These are phyloP conservation scores for Myiotriccus ornatus DNA, from an alignment of 2,797 vertebrate species.

Conservation along the genomic window DNA sequence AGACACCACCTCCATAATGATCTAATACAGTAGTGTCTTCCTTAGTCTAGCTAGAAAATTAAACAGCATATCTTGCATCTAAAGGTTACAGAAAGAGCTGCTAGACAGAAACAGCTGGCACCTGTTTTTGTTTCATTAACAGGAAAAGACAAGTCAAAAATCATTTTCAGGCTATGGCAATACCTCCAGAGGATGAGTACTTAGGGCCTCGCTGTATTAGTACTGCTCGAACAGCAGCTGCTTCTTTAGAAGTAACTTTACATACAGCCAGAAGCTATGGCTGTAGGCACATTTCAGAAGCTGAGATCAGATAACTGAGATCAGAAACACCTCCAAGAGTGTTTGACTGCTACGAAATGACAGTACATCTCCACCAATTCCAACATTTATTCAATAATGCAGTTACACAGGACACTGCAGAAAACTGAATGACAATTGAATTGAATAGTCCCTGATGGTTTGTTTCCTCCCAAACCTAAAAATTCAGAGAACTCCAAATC, in stretches of 20 bases:
- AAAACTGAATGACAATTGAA: background rate
- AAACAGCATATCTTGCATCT: background rate
- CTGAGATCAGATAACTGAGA: background rate
- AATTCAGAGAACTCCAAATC: background rate
- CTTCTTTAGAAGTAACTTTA: background rate
- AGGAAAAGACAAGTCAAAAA: background rate
- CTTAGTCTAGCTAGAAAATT: background rate
- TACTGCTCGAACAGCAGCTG: background rate
- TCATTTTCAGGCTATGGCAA: background rate
- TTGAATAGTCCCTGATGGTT: background rate
- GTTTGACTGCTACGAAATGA: background rate
- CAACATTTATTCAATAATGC: background rate
- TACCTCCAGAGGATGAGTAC: background rate
- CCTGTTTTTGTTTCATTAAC: background rate
- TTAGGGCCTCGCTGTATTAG: background rate
- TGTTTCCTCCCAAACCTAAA: background rate
- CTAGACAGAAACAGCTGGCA: background rate
- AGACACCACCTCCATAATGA: background rate
- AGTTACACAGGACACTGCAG: background rate
- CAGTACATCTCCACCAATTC: background rate
- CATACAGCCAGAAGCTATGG: background rate
- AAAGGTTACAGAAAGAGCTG: background rate
- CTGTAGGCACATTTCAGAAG: background rate
- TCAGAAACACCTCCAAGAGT: background rate
- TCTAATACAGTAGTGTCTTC: background rate